Percentiles rank a stretch among this genome's conserved stretches.
Conservation (phyloP, 2,888 invertebrate genomes). For the Malthinus seriepunctatus region DNA sequence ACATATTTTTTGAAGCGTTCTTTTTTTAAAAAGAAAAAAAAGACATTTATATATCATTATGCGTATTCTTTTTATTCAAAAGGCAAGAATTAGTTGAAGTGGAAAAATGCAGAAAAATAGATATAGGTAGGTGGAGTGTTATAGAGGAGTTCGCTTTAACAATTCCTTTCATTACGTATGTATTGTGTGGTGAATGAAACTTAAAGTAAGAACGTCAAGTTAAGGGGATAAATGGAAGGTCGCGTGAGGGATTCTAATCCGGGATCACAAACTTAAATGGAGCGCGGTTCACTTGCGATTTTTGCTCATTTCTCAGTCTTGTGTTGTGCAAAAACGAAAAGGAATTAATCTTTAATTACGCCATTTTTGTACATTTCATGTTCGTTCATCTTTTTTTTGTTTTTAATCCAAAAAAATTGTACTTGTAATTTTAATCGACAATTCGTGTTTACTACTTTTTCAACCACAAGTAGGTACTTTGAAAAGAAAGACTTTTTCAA, state of each 20-base stretch:
- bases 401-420: too few species aligned
- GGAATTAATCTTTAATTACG: too few species aligned
- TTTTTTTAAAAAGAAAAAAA: constrained; percentile 20
- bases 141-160: not conserved
- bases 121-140: too few species aligned
- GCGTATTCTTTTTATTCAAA: constrained; percentile 12
- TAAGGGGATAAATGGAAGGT: constrained; percentile 21
- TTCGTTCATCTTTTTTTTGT: too few species aligned
- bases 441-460: too few species aligned
- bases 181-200: constrained; percentile 21
- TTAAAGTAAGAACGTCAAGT: constrained; percentile 21
- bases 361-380: too few species aligned
- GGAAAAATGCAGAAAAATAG: constrained; percentile 14
- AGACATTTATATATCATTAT: constrained; percentile 22
- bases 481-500: too few species aligned
- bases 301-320: constrained; percentile 25
- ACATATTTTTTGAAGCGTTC: constrained; percentile 18
- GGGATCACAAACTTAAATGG: constrained; percentile 34
- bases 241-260: constrained; percentile 30
- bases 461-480: too few species aligned
- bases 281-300: constrained; percentile 31
- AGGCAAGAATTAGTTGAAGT: constrained; percentile 2
- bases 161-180: constrained; percentile 29
- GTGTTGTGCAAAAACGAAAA: not conserved
- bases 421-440: too few species aligned